Base-by-base conservation (phyloP, 2,113 vertebrate species). In the Gavia stellata region DNA sequence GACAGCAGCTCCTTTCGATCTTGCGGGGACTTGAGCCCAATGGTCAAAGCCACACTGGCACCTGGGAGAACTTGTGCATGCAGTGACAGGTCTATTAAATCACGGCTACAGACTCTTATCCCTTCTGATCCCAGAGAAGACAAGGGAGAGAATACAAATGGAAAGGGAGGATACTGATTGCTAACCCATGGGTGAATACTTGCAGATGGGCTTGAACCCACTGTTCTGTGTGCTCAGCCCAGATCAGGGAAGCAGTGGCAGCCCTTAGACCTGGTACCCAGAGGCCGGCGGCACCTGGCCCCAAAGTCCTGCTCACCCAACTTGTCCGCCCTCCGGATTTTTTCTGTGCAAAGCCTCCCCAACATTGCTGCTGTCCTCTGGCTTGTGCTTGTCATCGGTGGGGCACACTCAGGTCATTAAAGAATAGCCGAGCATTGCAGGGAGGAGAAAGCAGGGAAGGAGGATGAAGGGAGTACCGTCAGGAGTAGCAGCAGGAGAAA, bases 371-470 rank as follows among this genome's bases (percentile, higher is more conserved):
- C 50, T 78, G 21, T 45, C 29, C 11, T 58, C 28, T 58, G 50
- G 21, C 11, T 40, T 34, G 45, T 53, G 44, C 5, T 68, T 24
- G 14, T 31, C 59, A 10, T 15, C 0, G 0, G 7, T 50, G 50
- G 24, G 59, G 6, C 29, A 33, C 26, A 6, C 29, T 42, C 2
- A 3, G 26, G 14, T 29, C 24, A 3, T 77, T 44, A n/a, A 74
- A 82, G 66, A 84, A 50, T 4, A 87, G 16, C 15, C 2, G 3
- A 61, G 65, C 9, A 3, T 17, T 59, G 14, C 36, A 18, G 0
- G 1, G 61, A 84, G 63, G 24, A 75, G 52, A 59, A 49, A 83
- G 36, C 23, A 33, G 55, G 42, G 59, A 73, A 20, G 16, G 75
- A 74, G 67, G 52, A 14, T n/a, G 47, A 50, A 68, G 78, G 78